Percentiles rank a stretch among this genome's conserved stretches.
Evolutionary conservation across 1,140 invertebrate species (phyloP).

Genomic region (Akabosia matsudoensis): DNA sequence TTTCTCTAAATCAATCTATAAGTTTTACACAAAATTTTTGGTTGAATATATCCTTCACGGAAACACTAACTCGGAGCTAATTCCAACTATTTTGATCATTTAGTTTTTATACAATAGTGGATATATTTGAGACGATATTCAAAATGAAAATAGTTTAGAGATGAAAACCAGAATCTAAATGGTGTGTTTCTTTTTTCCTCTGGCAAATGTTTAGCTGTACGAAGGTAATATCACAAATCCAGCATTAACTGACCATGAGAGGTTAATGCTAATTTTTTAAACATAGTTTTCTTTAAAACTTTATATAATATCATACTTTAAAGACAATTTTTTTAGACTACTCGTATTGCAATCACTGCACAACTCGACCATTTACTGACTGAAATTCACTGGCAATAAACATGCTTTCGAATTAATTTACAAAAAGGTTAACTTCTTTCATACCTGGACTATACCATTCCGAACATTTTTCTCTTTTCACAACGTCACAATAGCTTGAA

Average conservation of each 20-base stretch:
- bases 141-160: no score
- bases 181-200: background rate
- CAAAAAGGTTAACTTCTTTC: background rate
- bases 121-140: no score
- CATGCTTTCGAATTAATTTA: background rate
- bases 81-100: no score
- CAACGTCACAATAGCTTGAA: background rate
- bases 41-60: no score
- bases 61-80: no score
- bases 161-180: no score
- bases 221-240: background rate
- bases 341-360: background rate
- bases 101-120: no score
- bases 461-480: background rate
- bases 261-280: background rate
- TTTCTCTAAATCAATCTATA: no score
- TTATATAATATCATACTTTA: no score
- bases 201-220: no score
- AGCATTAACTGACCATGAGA: background rate
- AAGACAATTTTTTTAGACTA: no score
- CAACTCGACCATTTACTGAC: background rate
- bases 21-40: no score
- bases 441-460: background rate
- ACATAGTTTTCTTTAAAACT: background rate
- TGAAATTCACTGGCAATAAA: background rate